Evolutionary conservation across 2,113 vertebrate species (phyloP), one percentile per base, ranked within the genome.

Genomic region (Ceuthmochares aereus): DNA sequence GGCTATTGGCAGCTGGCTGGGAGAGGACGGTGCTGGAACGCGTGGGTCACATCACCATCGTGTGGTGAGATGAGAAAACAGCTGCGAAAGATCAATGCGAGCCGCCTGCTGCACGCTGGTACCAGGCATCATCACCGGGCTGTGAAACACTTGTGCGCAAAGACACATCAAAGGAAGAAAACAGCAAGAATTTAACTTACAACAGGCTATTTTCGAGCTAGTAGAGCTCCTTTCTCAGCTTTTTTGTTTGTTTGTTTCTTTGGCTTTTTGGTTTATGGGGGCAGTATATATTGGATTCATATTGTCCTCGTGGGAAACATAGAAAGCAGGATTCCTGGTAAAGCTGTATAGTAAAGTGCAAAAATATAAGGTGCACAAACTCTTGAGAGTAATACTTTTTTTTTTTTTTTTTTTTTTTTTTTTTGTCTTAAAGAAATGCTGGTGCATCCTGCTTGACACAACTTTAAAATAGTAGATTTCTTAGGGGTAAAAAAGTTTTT

Each of bases 1-100:
- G 30, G 26, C 51, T 14, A 4, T 19, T 55, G 25, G 14, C 26
- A n/a, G 7, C 7, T 17, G 43, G 20, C 17, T 12, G 19, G 26
- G n/a, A 74, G 20, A 13, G 23, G 9, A 3, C 12, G 4, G 23
- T 17, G 18, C 30, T 30, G 8, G 40, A 27, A 47, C 23, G 18
- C 32, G 17, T 12, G 68, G 75, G 58, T 32, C 66, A 30, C 92
- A 85, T 47, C 67, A 95, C 11, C 97, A 88, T 56, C 96, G 87
- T 6, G 94, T 78, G 97, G 93, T 45, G 3, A 17, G 51, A 17
- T 2, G 2, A 8, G 74, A 45, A 32, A 84, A 67, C 12, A 63
- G 66, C 47, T 6, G 34, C 21, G 32, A 13, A 18, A 17, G 34
- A 21, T 22, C 4, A 27, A 26, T 2, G 0, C 12, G 2, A 14